phyloP scores from a whole-genome alignment of 2,113 vertebrate species.

The Atrichornis clamosus region DNA sequence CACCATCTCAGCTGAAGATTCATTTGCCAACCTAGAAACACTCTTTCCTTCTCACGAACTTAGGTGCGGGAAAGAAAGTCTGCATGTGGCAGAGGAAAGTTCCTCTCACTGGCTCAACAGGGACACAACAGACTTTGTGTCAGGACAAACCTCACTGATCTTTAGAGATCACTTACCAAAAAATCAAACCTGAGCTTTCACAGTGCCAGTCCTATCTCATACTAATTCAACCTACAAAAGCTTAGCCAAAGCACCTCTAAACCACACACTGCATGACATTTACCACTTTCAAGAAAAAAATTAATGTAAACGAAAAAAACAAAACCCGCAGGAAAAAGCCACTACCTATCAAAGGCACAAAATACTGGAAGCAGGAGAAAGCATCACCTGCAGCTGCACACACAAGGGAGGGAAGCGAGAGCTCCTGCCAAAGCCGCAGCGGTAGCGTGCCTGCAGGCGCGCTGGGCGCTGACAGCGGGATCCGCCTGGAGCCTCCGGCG shows the following conservation, averaged over 20 bases:
- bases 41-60: not conserved
- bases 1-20: not conserved
- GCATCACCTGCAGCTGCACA: not conserved
- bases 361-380: not conserved
- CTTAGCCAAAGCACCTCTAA: not conserved
- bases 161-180: not conserved
- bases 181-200: not conserved
- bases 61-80: not conserved
- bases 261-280: accelerated
- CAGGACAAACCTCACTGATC: not conserved
- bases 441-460: not conserved
- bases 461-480: not conserved
- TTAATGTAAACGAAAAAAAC: accelerated
- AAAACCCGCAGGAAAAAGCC: not conserved
- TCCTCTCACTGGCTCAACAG: not conserved
- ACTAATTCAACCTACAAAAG: not conserved
- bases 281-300: not conserved
- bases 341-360: not conserved
- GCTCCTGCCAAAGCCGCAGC: not conserved
- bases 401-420: not conserved
- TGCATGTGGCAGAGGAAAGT: not conserved
- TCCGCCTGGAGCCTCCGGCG: not conserved
- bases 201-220: not conserved
- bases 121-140: not conserved
- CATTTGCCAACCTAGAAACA: not conserved